Percentiles rank a stretch among this genome's conserved stretches.
These are phyloP conservation scores for Rotaria magnacalcarata DNA, from an alignment of 2,888 invertebrate genomes.

Conservation along the genomic window DNA sequence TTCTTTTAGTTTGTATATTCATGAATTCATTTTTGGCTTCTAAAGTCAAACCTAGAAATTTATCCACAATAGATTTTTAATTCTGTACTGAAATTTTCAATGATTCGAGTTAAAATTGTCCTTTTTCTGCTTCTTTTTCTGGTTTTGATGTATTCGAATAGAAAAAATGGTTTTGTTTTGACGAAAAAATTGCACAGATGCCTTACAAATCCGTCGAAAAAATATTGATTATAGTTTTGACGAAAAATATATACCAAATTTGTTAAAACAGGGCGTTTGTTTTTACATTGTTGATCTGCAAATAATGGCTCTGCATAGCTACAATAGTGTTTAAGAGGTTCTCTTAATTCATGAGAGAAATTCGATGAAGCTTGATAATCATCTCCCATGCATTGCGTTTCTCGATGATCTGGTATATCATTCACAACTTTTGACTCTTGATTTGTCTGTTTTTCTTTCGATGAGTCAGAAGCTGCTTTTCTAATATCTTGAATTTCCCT, in stretches of 20 bases:
- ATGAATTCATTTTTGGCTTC: too few species aligned
- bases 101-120: too few species aligned
- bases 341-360: background rate
- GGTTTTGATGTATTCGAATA: too few species aligned
- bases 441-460: background rate
- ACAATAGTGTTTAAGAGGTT: background rate
- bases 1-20: too few species aligned
- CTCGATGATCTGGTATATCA: background rate
- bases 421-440: background rate
- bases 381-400: background rate
- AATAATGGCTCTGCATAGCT: background rate
- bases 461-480: background rate
- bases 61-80: too few species aligned
- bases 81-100: too few species aligned
- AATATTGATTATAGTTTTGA: background rate
- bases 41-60: too few species aligned
- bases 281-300: background rate
- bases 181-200: too few species aligned
- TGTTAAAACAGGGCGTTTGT: background rate
- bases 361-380: background rate
- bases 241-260: background rate
- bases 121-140: too few species aligned
- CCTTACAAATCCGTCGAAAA: background rate
- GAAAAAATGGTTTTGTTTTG: too few species aligned
- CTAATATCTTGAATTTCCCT: constrained; percentile 20